Conservation (phyloP, 2,113 vertebrate genomes). For the Zapus hudsonius region DNA sequence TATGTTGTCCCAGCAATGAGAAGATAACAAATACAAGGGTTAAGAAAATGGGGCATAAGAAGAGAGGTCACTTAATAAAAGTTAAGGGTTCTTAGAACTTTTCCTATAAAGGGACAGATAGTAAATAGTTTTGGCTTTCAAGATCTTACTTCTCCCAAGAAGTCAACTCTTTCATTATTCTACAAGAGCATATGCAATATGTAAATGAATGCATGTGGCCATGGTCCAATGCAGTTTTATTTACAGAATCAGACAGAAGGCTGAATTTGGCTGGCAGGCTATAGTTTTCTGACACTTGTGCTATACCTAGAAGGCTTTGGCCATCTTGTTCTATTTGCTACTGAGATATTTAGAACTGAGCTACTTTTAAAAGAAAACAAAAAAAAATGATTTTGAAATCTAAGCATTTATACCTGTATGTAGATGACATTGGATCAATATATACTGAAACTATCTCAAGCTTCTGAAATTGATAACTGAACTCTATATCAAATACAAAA, state of each 20-base stretch:
- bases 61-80: background rate
- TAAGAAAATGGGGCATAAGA: background rate
- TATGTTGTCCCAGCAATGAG: no score
- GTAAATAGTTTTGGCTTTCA: background rate
- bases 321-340: background rate
- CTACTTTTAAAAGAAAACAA: slow-evolving; percentile 7
- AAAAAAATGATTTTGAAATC: background rate
- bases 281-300: background rate
- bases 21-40: no score
- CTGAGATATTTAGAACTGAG: background rate
- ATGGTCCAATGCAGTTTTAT: background rate
- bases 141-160: background rate
- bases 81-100: background rate
- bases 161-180: background rate
- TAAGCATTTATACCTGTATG: background rate
- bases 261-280: background rate
- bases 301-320: background rate
- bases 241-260: background rate
- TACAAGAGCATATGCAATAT: background rate
- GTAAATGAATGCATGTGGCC: background rate
- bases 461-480: background rate
- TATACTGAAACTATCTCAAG: background rate
- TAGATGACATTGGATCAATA: background rate
- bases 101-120: background rate
- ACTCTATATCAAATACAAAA: background rate